Percentiles rank a stretch among this genome's conserved stretches.
Evolutionary conservation across 2,113 vertebrate species (phyloP).

Genomic region (Aspiorhynchus laticeps): DNA sequence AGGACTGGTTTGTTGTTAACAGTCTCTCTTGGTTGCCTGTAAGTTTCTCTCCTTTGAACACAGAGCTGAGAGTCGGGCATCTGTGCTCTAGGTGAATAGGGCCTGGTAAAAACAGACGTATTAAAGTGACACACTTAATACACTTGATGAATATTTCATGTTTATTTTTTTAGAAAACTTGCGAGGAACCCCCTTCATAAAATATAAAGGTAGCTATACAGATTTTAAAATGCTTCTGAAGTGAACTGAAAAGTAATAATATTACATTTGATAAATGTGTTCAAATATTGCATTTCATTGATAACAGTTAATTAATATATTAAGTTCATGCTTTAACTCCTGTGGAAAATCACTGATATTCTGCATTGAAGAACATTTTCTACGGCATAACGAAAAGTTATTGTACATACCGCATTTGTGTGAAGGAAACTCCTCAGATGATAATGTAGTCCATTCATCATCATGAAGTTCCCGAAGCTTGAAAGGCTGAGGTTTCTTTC

Average conservation of each 20-base stretch:
- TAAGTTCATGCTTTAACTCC: neutral
- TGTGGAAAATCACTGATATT: no score
- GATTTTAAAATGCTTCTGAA: no score
- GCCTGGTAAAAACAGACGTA: slow-evolving; percentile 23
- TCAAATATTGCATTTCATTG: neutral
- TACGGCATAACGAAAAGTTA: neutral
- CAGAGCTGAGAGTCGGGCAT: slow-evolving; percentile 37
- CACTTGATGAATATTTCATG: neutral
- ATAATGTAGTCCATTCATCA: slow-evolving; percentile 46
- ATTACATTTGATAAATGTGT: neutral
- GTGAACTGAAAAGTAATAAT: neutral
- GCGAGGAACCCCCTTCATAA: no score
- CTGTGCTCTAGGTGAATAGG: neutral
- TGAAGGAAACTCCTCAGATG: slow-evolving; percentile 51
- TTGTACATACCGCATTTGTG: slow-evolving; percentile 42
- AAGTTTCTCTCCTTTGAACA: slow-evolving; percentile 47
- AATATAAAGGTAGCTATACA: no score
- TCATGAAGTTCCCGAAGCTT: slow-evolving; percentile 39
- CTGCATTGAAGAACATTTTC: no score
- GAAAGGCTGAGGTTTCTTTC: slow-evolving; percentile 12
- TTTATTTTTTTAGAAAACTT: neutral
- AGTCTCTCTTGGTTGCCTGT: slow-evolving; percentile 44
- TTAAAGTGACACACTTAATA: no score
- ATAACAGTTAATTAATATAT: neutral
- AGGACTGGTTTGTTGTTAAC: slow-evolving; percentile 52